A percentile compares a stretch with the other conserved stretches of the same genome.
phyloP scores from a whole-genome alignment of 1,140 invertebrate genomes.

The Pristionchus pacificus region DNA sequence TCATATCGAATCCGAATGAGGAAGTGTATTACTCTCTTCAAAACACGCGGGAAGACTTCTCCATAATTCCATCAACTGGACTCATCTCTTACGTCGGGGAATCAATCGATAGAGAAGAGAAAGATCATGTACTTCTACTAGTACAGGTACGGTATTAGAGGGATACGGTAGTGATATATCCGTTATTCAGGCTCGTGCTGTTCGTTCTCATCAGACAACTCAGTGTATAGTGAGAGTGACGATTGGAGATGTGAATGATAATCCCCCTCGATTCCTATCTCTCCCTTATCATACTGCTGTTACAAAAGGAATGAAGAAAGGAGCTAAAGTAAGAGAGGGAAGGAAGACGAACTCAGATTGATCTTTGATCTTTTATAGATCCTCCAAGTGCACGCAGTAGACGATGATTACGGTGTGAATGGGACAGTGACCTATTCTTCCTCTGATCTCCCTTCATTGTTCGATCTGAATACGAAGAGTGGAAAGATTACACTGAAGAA shows the following conservation, averaged over 20 bases:
- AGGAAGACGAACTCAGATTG: not conserved
- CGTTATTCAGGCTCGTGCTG: not conserved
- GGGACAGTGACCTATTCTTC: constrained; percentile 58
- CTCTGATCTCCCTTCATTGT: constrained; percentile 33
- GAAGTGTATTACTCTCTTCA: too few species aligned
- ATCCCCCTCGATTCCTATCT: constrained; percentile 29
- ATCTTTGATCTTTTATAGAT: constrained; percentile 38
- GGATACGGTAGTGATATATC: not conserved
- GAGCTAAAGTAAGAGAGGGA: not conserved
- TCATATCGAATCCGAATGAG: too few species aligned
- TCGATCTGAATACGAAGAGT: constrained; percentile 49
- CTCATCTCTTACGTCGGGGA: not conserved
- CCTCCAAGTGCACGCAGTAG: constrained; percentile 58
- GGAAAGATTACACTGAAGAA: constrained; percentile 35
- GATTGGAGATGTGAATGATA: constrained; percentile 48
- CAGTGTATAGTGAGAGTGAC: constrained; percentile 26
- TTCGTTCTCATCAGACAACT: not conserved
- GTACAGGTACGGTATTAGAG: not conserved
- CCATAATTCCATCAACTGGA: not conserved
- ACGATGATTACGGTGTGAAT: constrained; percentile 59
- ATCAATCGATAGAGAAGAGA: not conserved
- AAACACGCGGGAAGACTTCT: not conserved
- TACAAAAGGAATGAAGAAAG: constrained; percentile 19
- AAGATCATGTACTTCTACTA: not conserved
- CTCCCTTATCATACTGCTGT: constrained; percentile 27